Base-by-base conservation (phyloP, 2,797 vertebrate genomes). In the Malurus splendens region DNA sequence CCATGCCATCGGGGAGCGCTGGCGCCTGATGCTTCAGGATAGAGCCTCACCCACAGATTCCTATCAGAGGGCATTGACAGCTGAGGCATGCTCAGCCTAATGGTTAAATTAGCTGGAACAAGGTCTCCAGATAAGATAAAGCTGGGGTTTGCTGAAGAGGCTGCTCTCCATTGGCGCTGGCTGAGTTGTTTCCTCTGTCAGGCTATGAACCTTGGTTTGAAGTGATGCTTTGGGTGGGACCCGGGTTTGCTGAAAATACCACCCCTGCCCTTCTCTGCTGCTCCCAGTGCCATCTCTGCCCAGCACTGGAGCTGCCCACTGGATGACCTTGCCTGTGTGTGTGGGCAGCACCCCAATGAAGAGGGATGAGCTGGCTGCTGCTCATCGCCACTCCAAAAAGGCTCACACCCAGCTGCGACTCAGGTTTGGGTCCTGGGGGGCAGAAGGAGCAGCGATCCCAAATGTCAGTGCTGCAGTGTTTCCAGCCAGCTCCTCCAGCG, bases 101-200 rank as follows among this genome's bases (percentile, higher is more conserved):
- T 77, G 65, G 86, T 48, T 86, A 79, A 79, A 82, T 94, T 67
- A 86, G 75, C 81, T 82, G 75, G 67, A 86, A 83, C 83, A 90
- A 92, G 91, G 86, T 74, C 68, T 82, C 18, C 36, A 71, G 93
- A 92, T 93, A 91, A 94, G 94, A 94, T 91, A 92, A 79, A 1
- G 24, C 42, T 17, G 7, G 24, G 64, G 27, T 65, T 78, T 86
- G 52, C 74, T 62, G 89, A 81, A 71, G 80, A 86, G 45, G 42
- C 59, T 90, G 47, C 73, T 74, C 54, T 75, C 33, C 3, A 0
- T 18, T 64, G 65, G 50, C 0, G 1, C 24, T 67, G 66, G 30
- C 64, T 39, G 57, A 7, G 56, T 36, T 60, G 25, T 67, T 57
- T 48, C 68, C 38, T 10, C 42, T 56, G 51, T 36, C 61, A 60